Evolutionary conservation across 2,113 vertebrate species (phyloP), one percentile per base, ranked within the genome.

Genomic region (Upupa epops): DNA sequence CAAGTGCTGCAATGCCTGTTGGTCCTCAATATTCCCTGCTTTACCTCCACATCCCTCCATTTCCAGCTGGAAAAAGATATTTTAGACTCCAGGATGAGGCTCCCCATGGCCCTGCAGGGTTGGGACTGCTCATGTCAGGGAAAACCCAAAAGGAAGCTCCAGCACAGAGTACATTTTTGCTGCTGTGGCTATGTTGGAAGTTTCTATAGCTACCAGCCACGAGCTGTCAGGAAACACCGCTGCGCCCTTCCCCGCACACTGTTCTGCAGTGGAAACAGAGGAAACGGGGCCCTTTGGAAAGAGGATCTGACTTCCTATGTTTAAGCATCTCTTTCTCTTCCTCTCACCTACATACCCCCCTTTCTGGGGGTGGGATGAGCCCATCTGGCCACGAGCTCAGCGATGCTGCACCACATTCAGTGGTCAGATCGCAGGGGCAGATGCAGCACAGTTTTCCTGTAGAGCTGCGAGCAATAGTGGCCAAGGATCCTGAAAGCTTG

Each of bases 131-230:
- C 34, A 0, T 16, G 58, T 29, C 20, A 7, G 51, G 42, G 73
- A 78, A 58, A 84, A 93, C 61, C 76, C 60, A 34, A 83, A 89
- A 95, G 92, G 92, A 94, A 95, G 69, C 69, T 68, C 76, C 60
- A 22, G 68, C 34, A 40, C 52, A 75, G 73, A 72, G 40, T 32
- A 54, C 59, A 63, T 93, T 94, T 93, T 55, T 82, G 84, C 79
- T 69, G 11, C 46, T 13, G 60, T 22, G 83, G 22, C 56, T 90
- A 66, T 78, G 77, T 54, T 87, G 66, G 34, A 94, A 95, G 96
- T 96, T 96, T 94, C 95, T 96, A 87, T 92, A 89, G 89, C 93
- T 96, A 95, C 95, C 93, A 89, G 59, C 32, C 78, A 21, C 0
- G 4, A 79, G 48, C 13, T 68, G 72, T 42, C 10, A 8, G 90